Conservation (phyloP, 2,888 invertebrate genomes). For the Drosophila ezoana region DNA sequence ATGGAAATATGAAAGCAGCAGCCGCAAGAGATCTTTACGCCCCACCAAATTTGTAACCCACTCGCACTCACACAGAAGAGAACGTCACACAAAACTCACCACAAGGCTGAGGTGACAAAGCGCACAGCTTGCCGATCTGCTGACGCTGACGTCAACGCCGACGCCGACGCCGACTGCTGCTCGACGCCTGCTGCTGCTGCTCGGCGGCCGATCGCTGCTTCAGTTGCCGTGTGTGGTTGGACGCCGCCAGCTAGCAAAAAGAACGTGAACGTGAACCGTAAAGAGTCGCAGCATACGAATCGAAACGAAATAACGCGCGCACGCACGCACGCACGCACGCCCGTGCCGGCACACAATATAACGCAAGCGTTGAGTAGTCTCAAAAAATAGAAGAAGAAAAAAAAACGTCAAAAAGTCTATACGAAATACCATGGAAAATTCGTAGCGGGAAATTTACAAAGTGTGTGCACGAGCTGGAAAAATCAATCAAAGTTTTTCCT, state of each 20-base stretch:
- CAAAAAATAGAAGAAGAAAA: neutral
- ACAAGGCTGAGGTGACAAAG: constrained; percentile 70
- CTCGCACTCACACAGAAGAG: neutral
- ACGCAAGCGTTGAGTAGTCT: constrained; percentile 1
- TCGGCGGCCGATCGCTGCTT: constrained; percentile 51
- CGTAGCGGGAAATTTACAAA: constrained; percentile 33
- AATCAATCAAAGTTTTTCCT: constrained; percentile 2
- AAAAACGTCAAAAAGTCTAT: constrained; percentile 9
- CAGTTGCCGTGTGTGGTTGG: constrained; percentile 76
- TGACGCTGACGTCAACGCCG: constrained; percentile 10
- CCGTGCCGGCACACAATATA: constrained; percentile 1
- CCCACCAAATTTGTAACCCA: constrained; percentile 12
- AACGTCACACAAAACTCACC: constrained; percentile 64
- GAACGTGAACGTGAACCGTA: constrained; percentile 49
- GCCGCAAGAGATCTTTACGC: constrained; percentile 30
- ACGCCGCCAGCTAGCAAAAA: constrained; percentile 65
- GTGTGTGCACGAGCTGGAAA: constrained; percentile 19
- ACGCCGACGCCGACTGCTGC: neutral
- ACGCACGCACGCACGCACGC: neutral
- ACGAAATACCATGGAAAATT: constrained; percentile 20
- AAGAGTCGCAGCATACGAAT: constrained; percentile 18
- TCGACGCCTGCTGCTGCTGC: constrained; percentile 13
- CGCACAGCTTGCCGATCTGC: constrained; percentile 45
- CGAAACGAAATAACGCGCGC: constrained; percentile 8
- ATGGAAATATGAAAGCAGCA: constrained; percentile 60